These are phyloP conservation scores for Aelia acuminata DNA, from an alignment of 2,888 invertebrate species.

Conservation along the genomic window DNA sequence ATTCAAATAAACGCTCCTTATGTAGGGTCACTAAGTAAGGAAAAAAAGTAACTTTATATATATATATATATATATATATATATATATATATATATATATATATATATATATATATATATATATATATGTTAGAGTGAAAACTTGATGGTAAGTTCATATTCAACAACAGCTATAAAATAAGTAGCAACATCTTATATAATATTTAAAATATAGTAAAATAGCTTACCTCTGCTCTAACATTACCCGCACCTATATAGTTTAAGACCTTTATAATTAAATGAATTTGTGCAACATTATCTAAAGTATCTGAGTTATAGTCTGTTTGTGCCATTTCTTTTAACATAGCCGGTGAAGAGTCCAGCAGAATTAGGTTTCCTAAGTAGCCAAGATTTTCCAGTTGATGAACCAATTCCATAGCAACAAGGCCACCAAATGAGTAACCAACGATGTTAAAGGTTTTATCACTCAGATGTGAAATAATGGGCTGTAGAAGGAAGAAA, in stretches of 20 bases:
- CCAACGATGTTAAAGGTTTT: constrained; percentile 83
- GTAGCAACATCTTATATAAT: too few relatives aligned
- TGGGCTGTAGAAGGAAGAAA: constrained; percentile 75
- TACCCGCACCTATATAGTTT: constrained; percentile 65
- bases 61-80: too few relatives aligned
- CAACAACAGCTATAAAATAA: too few relatives aligned
- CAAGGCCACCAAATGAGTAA: constrained; percentile 89
- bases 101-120: too few relatives aligned
- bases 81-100: too few relatives aligned
- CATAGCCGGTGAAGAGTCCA: constrained; percentile 87
- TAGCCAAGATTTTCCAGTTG: constrained; percentile 79
- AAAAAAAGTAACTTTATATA: too few relatives aligned
- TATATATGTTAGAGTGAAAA: too few relatives aligned
- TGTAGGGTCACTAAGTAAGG: too few relatives aligned
- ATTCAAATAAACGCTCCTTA: too few relatives aligned
- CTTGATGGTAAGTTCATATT: too few relatives aligned
- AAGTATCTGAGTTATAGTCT: constrained; percentile 68
- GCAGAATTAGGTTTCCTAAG: constrained; percentile 77
- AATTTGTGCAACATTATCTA: constrained; percentile 70
- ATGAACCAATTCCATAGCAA: constrained; percentile 83
- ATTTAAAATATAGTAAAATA: too few relatives aligned
- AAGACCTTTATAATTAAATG: constrained; percentile 73
- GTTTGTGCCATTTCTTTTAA: constrained; percentile 70
- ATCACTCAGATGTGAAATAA: constrained; percentile 73
- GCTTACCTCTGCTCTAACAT: constrained; percentile 63